Evolutionary conservation across 2,797 vertebrate genomes (phyloP).

Genomic region (Peromyscus attwateri): DNA sequence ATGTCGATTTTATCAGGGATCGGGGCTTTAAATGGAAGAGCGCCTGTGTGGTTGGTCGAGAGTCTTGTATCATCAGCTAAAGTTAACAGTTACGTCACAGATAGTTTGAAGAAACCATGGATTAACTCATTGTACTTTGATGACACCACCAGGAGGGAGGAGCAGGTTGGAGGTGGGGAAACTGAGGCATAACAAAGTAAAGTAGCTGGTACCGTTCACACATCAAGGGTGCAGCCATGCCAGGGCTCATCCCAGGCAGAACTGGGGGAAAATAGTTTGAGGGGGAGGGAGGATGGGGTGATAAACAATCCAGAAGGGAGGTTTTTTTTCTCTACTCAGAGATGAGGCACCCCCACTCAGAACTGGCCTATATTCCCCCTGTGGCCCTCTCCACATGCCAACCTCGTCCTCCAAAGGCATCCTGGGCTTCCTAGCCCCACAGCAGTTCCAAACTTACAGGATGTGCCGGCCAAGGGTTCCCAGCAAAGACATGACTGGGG

Average conservation of each 20-base stretch:
- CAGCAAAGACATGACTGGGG: rapidly evolving
- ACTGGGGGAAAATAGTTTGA: background rate
- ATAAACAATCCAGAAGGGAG: background rate
- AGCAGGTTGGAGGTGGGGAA: background rate
- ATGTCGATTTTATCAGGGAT: background rate
- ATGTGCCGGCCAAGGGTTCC: background rate
- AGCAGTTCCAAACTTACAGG: background rate
- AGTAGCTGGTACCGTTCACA: background rate
- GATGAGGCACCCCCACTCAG: background rate
- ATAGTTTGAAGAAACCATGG: background rate
- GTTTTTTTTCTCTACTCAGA: background rate
- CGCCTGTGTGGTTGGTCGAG: background rate
- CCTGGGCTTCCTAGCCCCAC: background rate
- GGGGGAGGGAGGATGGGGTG: background rate
- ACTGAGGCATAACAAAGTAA: background rate
- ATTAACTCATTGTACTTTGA: background rate
- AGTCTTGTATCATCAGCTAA: background rate
- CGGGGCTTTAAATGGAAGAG: background rate
- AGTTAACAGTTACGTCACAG: background rate
- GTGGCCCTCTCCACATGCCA: background rate
- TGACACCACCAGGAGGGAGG: rapidly evolving
- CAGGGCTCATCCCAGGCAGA: background rate
- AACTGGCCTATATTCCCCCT: background rate
- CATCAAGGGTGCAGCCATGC: background rate
- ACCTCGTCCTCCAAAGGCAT: background rate